Conservation (phyloP, 2,888 invertebrate species). For the Parnassius apollo region DNA sequence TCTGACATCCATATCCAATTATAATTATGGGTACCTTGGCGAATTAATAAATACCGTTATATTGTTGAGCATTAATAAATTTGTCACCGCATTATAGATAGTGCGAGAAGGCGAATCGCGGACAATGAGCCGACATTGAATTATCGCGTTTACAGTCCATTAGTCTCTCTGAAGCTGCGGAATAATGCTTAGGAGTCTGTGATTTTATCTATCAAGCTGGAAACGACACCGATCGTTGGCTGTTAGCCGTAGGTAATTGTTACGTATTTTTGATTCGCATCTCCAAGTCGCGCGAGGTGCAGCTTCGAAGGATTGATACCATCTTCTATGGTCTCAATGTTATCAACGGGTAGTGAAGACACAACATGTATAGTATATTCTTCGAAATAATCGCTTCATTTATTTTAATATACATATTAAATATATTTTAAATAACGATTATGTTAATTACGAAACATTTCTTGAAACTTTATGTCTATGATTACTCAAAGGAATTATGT, state of each 20-base stretch:
- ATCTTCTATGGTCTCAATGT: conserved; percentile 12
- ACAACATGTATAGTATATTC: not conserved
- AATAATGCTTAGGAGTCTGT: conserved; percentile 59
- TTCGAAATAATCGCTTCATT: no score
- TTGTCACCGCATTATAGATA: conserved; percentile 76
- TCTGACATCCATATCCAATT: conserved; percentile 60
- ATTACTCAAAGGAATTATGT: conserved; percentile 59
- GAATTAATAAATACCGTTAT: conserved; percentile 67
- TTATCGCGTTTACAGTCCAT: conserved; percentile 72
- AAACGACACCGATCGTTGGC: conserved; percentile 46
- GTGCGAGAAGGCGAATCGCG: conserved; percentile 67
- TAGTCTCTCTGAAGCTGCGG: conserved; percentile 71
- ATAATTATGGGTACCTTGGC: conserved; percentile 52
- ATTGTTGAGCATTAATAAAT: conserved; percentile 75
- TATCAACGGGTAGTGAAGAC: not conserved
- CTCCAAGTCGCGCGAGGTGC: conserved; percentile 25
- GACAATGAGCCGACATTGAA: conserved; percentile 74
- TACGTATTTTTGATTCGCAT: conserved; percentile 36
- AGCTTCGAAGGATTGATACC: conserved; percentile 10
- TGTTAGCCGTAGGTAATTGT: conserved; percentile 32
- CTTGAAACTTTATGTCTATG: conserved; percentile 44
- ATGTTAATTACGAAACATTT: conserved; percentile 30
- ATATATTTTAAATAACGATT: no score
- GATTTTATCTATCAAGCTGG: conserved; percentile 48
- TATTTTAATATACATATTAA: no score